These are phyloP conservation scores for Pantherophis vulpinus DNA, from an alignment of 2,797 vertebrate species.

Conservation along the genomic window DNA sequence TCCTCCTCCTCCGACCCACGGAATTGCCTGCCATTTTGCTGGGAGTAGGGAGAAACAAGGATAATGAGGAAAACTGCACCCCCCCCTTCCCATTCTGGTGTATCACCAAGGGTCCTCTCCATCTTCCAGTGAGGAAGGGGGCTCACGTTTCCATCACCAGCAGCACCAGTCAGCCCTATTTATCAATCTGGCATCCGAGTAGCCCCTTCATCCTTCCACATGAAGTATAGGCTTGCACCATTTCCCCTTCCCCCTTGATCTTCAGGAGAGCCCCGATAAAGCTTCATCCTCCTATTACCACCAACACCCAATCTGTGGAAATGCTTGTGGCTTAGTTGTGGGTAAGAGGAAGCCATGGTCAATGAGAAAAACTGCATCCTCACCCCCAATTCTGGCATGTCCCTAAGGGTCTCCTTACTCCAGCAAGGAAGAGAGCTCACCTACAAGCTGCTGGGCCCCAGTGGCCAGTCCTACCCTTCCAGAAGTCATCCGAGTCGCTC, in stretches of 20 bases:
- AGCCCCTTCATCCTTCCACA: not conserved
- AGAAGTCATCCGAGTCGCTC: not conserved
- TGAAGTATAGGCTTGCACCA: not conserved
- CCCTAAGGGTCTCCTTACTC: not conserved
- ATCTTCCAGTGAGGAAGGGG: not conserved
- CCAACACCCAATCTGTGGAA: not conserved
- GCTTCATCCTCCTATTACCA: not conserved
- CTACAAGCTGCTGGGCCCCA: not conserved
- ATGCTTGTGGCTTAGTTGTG: not conserved
- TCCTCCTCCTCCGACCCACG: not conserved
- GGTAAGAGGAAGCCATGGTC: not conserved
- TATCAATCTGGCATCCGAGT: not conserved
- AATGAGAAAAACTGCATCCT: not conserved
- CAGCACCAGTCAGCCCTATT: not conserved
- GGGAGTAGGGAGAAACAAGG: not conserved
- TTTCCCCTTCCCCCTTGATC: not conserved
- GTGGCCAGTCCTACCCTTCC: not conserved
- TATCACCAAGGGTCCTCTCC: not conserved
- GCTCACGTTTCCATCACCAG: not conserved
- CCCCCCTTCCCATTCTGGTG: not conserved
- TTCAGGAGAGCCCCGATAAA: not conserved
- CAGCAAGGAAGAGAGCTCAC: not conserved
- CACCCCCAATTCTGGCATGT: not conserved
- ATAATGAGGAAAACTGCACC: not conserved
- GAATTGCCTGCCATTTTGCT: not conserved